Evolutionary conservation across 2,113 vertebrate genomes (phyloP), one percentile per base, ranked within the genome.

Genomic region (Xyliphius kryptos): DNA sequence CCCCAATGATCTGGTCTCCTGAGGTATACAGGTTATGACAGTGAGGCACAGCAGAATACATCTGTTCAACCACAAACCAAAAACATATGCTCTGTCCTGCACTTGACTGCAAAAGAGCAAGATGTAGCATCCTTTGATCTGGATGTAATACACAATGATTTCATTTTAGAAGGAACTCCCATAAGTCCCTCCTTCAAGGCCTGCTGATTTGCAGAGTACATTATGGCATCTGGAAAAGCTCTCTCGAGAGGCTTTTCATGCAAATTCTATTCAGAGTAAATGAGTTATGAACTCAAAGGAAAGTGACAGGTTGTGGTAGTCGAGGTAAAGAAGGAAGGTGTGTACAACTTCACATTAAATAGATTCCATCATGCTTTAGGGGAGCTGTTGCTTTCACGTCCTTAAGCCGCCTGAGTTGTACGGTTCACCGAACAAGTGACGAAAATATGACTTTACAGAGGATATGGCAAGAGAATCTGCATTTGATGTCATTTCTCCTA

Each of bases 131-230:
- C 41, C 75, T 81, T 79, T 76, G 72, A 80, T 76, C 74, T 71
- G 73, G 54, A 51, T 74, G 70, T 67, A 70, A 73, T 75, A 61
- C 80, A 84, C 68, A 71, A 68, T 84, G 82, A 70, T 83, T 82
- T 71, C 51, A 80, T 86, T 84, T 84, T 2, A 11, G 63, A 68
- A 58, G 41, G 51, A 74, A 49, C 52, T 74, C 70, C 64, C 64
- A 62, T 40, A 71, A 70, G 37, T 55, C 75, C 58, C 46, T 9
- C 50, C 49, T 53, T 49, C 47, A 40, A 44, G 56, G 20, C 56
- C 58, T 9, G 37, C 53, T 21, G 37, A 56, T n/a, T 41, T 14
- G 56, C 49, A 5, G 56, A 57, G 49, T 56, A 43, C 22, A 71
- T 21, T 47, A 52, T 41, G 46, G 36, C 64, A 62, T 72, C 78